Evolutionary conservation across 1,140 invertebrate species (phyloP).

Genomic region (Diabrotica virgifera): DNA sequence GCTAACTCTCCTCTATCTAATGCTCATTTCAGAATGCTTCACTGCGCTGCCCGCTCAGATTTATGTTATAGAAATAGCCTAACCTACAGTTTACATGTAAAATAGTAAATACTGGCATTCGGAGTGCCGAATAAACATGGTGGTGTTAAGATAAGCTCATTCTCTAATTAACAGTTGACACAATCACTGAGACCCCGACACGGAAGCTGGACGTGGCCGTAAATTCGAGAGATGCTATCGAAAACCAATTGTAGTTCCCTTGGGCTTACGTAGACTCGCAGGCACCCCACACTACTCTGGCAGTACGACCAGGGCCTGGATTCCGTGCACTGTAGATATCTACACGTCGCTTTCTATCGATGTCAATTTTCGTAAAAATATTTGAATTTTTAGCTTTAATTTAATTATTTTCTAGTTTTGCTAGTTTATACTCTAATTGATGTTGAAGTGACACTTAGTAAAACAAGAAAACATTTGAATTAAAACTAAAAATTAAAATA

Average conservation of each 20-base stretch:
- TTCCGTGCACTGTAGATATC: too few relatives aligned
- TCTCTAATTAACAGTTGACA: constrained; percentile 2
- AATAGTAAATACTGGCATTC: background rate
- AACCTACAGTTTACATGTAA: background rate
- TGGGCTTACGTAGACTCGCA: background rate
- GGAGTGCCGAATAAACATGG: background rate
- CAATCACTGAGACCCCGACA: background rate
- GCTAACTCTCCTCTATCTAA: background rate
- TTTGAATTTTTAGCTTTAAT: too few relatives aligned
- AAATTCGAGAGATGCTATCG: background rate
- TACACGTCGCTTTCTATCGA: too few relatives aligned
- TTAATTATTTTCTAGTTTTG: too few relatives aligned
- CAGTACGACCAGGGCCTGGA: too few relatives aligned
- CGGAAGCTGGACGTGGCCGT: background rate
- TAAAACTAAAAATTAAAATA: too few relatives aligned
- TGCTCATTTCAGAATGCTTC: background rate
- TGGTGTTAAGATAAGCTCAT: background rate
- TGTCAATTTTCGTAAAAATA: too few relatives aligned
- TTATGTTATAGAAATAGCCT: background rate
- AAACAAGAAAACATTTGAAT: too few relatives aligned
- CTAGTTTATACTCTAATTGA: too few relatives aligned
- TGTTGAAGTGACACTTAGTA: too few relatives aligned
- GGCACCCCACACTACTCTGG: background rate
- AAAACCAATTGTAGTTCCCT: background rate
- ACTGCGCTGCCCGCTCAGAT: background rate